These are phyloP conservation scores for Trichosurus vulpecula DNA, from an alignment of 2,797 vertebrate genomes.

Conservation along the genomic window DNA sequence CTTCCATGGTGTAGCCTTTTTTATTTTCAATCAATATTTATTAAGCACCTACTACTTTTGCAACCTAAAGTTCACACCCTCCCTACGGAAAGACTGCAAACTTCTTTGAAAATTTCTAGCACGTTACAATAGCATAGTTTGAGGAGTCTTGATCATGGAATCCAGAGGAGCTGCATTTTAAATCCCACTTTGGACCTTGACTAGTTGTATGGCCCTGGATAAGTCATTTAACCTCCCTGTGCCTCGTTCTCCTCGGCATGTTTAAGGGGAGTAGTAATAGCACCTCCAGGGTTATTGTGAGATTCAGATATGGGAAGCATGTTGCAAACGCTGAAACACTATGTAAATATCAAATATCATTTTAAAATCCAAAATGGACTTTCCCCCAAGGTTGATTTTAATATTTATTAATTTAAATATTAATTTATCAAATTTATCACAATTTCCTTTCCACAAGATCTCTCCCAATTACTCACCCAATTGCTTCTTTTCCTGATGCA, in stretches of 20 bases:
- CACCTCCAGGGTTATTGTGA: background rate
- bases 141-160: background rate
- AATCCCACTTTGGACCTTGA: background rate
- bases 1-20: background rate
- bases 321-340: background rate
- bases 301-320: background rate
- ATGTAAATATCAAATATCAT: background rate
- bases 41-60: background rate
- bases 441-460: background rate
- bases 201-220: background rate
- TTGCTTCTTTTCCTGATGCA: background rate
- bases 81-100: background rate
- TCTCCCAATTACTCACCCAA: background rate
- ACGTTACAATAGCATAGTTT: background rate
- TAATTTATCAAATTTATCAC: background rate
- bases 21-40: background rate
- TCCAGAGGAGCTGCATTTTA: background rate
- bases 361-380: conserved; percentile 20
- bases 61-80: background rate
- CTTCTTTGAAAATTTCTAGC: background rate
- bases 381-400: conserved; percentile 40
- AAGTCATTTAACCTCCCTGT: background rate
- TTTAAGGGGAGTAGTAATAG: background rate
- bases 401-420: too few relatives aligned
- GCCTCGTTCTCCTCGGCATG: background rate